phyloP scores from a whole-genome alignment of 2,113 vertebrate genomes.

The Hystrix cristata region DNA sequence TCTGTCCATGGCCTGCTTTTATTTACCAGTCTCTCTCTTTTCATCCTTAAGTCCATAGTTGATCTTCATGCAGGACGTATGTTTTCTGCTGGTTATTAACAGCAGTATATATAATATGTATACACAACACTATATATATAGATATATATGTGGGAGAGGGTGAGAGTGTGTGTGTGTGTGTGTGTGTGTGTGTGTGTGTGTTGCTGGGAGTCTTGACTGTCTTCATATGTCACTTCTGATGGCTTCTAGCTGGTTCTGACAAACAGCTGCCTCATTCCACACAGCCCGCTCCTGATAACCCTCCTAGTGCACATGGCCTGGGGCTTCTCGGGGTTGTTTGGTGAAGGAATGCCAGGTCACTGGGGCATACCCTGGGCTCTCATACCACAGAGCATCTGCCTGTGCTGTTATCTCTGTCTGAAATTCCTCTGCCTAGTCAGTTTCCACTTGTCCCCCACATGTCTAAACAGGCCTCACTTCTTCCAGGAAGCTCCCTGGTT shows the following conservation, averaged over 20 bases:
- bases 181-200: neutral
- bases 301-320: neutral
- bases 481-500: slow-evolving; percentile 33
- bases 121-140: neutral
- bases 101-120: neutral
- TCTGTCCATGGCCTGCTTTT: neutral
- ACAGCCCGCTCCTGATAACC: slow-evolving; percentile 8
- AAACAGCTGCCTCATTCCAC: slow-evolving; percentile 6
- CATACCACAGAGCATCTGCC: neutral
- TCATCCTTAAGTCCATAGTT: neutral
- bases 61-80: neutral
- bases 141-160: neutral
- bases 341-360: neutral
- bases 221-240: slow-evolving; percentile 12
- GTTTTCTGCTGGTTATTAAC: neutral
- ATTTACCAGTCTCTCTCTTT: neutral
- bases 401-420: slow-evolving; percentile 1
- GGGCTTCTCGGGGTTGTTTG: neutral
- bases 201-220: slow-evolving; percentile 34
- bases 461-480: slow-evolving; percentile 54
- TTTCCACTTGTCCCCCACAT: slow-evolving; percentile 20
- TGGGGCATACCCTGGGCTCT: neutral
- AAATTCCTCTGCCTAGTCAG: slow-evolving; percentile 11
- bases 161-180: neutral
- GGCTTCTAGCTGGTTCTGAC: slow-evolving; percentile 8